Percentiles rank a stretch among this genome's conserved stretches.
Evolutionary conservation across 1,140 invertebrate genomes (phyloP).

Genomic region (Fopius arisanus): DNA sequence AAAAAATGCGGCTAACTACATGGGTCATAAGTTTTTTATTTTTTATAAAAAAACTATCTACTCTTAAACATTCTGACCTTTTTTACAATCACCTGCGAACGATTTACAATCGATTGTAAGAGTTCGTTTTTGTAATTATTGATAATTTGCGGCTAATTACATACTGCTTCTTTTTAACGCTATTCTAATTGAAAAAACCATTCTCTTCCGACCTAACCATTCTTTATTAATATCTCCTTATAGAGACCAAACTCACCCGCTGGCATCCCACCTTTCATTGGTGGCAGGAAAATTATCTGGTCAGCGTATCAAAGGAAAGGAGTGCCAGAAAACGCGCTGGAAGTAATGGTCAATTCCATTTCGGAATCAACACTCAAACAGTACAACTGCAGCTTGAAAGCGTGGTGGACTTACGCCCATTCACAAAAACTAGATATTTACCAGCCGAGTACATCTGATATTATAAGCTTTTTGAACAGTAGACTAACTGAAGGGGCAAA

Average conservation of each 20-base stretch:
- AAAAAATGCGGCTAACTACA: too few relatives aligned
- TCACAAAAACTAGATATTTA: neutral
- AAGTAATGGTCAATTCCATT: constrained; percentile 16
- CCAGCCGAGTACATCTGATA: neutral
- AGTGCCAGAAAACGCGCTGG: neutral
- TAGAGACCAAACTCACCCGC: constrained; percentile 6
- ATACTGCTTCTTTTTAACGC: too few relatives aligned
- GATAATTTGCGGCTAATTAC: too few relatives aligned
- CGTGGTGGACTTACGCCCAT: neutral
- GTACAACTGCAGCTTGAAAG: neutral
- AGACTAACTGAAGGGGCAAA: constrained; percentile 8
- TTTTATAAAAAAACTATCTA: too few relatives aligned
- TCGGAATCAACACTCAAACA: neutral
- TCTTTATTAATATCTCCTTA: too few relatives aligned
- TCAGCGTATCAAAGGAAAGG: neutral
- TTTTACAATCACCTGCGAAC: too few relatives aligned
- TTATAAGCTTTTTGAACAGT: neutral
- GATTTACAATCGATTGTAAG: too few relatives aligned
- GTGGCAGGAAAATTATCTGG: constrained; percentile 9
- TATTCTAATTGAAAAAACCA: too few relatives aligned
- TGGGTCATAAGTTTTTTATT: too few relatives aligned
- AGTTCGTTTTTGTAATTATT: too few relatives aligned
- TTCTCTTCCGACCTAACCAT: too few relatives aligned
- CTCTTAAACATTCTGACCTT: too few relatives aligned
- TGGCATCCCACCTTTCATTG: constrained; percentile 28